A percentile compares a stretch with the other conserved stretches of the same genome.
Evolutionary conservation across 2,888 invertebrate genomes (phyloP).

Genomic region (Trachelus stipa): DNA sequence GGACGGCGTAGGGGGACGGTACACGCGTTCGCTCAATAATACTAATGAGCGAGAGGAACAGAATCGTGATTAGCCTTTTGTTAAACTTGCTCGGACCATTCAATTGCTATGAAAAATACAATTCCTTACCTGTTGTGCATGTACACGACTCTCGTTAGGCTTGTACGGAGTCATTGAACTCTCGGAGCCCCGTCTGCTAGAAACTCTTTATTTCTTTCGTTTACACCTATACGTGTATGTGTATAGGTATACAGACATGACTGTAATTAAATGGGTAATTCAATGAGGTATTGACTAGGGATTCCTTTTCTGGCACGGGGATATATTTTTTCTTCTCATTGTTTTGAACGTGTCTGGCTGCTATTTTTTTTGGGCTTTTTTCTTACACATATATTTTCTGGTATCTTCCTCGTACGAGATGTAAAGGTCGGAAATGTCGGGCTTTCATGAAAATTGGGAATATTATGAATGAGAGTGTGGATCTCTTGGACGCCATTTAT

Average conservation of each 20-base stretch:
- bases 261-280: not conserved
- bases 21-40: not conserved
- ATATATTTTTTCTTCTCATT: not conserved
- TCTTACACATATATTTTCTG: not conserved
- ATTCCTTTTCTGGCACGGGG: not conserved
- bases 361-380: not conserved
- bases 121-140: not conserved
- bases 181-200: not conserved
- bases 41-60: not conserved
- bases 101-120: not conserved
- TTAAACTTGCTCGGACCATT: not conserved
- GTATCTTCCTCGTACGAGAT: not conserved
- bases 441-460: not conserved
- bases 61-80: not conserved
- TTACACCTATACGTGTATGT: not conserved
- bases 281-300: not conserved
- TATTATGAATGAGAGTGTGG: not conserved
- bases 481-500: conserved; percentile 2
- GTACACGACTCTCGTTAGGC: not conserved
- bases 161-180: not conserved
- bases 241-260: not conserved
- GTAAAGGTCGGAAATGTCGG: not conserved
- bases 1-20: not conserved
- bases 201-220: not conserved
- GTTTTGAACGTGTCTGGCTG: not conserved